Base-by-base conservation (phyloP, 2,797 vertebrate genomes). In the Acrossocheilus fasciatus region DNA sequence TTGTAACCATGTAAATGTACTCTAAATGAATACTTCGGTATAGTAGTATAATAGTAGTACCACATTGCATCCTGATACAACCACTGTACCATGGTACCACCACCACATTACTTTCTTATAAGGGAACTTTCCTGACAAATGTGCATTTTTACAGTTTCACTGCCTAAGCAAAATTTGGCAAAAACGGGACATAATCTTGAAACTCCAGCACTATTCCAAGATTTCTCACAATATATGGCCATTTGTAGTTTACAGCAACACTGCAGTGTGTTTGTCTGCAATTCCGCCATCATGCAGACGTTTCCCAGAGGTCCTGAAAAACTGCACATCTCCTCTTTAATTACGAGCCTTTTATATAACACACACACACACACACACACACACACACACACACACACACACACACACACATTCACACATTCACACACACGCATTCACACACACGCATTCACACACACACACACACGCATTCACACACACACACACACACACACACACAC, bases 241-340 rank as follows among this genome's bases (percentile, higher is more conserved):
- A 23, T 45, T 68, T 50, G 54, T 70, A 68, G 73, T 54, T 64
- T 75, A 69, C 66, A 85, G 75, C 26, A 64, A 79, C n/a, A 20
- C 47, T 68, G 78, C 45, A 73, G 70, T 26, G 12, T 78, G 87
- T 86, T 74, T 85, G 82, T 86, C 85, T 86, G 76, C 80, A 90
- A 79, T 84, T 68, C 81, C 15, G 52, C 79, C 78, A 82, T 57
- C 83, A 84, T 84, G 54, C 30, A 81, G 66, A 43, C 77, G 41
- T 87, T 81, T 81, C 87, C 85, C 87, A 88, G 47, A 81, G 36
- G 81, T 89, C 26, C 74, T 15, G 15, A 34, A 80, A 66, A 85
- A 81, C 81, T 88, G 82, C 84, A 85, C 74, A 85, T 83, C 81
- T 86, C 87, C 87, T 81, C 74, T 85, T 87, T 90, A 89, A 89